phyloP scores from a whole-genome alignment of 2,113 vertebrate species.

The Salminus brasiliensis region DNA sequence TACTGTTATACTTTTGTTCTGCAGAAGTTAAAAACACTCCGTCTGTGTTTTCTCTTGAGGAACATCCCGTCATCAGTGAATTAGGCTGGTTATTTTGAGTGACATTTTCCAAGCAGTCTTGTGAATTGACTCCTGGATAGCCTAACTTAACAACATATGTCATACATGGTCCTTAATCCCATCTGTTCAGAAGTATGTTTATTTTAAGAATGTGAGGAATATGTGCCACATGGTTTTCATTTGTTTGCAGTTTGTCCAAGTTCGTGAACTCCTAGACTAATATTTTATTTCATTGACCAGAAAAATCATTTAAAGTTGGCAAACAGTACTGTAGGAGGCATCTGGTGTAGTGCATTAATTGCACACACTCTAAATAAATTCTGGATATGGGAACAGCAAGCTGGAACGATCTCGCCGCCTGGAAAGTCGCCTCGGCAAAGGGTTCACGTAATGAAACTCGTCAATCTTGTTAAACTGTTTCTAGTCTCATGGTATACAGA shows the following conservation, averaged over 20 bases:
- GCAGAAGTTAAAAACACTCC: neutral
- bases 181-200: constrained; percentile 33
- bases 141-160: neutral
- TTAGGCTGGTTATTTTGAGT: neutral
- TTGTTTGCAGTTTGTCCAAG: constrained; percentile 32
- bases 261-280: neutral
- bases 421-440: constrained; percentile 1
- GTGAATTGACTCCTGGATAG: neutral
- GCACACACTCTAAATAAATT: constrained; percentile 22
- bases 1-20: neutral
- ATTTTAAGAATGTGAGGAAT: constrained; percentile 27
- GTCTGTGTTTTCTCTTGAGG: neutral
- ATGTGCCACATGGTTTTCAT: constrained; percentile 30
- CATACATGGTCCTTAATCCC: neutral
- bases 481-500: neutral
- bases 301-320: constrained; percentile 35
- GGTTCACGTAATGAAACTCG: constrained; percentile 5
- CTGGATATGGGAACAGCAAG: neutral
- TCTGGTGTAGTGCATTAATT: constrained; percentile 27
- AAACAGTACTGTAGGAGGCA: constrained; percentile 4
- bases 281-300: constrained; percentile 9
- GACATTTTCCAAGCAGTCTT: neutral
- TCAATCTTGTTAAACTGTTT: constrained; percentile 7
- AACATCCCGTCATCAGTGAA: neutral
- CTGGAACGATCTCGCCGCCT: neutral